Evolutionary conservation across 1,140 invertebrate genomes (phyloP).

Genomic region (Sycobia sp.): DNA sequence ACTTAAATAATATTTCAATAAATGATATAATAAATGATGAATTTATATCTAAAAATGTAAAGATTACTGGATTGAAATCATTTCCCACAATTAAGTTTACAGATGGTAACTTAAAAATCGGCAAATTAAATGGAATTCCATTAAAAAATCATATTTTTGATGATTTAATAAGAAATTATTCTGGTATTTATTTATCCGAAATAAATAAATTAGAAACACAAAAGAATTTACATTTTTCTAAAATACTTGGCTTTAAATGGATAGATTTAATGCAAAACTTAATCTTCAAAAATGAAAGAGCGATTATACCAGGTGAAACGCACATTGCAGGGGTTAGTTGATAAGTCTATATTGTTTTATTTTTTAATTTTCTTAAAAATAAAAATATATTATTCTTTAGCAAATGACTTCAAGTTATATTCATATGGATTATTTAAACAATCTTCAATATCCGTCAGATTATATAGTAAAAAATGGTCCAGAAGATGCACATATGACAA

Average conservation of each 20-base stretch:
- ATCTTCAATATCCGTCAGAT: constrained; percentile 43
- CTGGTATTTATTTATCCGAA: constrained; percentile 39
- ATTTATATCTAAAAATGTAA: neutral
- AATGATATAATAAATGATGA: constrained; percentile 31
- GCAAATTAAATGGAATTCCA: constrained; percentile 45
- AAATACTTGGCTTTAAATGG: constrained; percentile 42
- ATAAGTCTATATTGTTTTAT: neutral
- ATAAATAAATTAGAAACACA: constrained; percentile 39
- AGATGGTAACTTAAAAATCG: constrained; percentile 37
- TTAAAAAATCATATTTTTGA: constrained; percentile 40
- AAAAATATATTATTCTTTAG: constrained; percentile 20
- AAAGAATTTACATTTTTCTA: constrained; percentile 39
- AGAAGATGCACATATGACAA: constrained; percentile 25
- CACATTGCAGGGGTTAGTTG: constrained; percentile 43
- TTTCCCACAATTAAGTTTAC: constrained; percentile 41
- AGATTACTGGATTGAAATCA: constrained; percentile 38
- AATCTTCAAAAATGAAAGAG: constrained; percentile 43
- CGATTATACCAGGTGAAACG: constrained; percentile 38
- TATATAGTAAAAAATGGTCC: constrained; percentile 36
- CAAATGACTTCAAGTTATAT: constrained; percentile 34
- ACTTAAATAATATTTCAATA: constrained; percentile 37
- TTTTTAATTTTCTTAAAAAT: neutral
- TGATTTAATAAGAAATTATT: constrained; percentile 5
- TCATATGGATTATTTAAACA: constrained; percentile 37
- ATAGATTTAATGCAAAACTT: constrained; percentile 39